Conservation (phyloP, 1,140 invertebrate species). For the Aphaenogaster ashmeadi region DNA sequence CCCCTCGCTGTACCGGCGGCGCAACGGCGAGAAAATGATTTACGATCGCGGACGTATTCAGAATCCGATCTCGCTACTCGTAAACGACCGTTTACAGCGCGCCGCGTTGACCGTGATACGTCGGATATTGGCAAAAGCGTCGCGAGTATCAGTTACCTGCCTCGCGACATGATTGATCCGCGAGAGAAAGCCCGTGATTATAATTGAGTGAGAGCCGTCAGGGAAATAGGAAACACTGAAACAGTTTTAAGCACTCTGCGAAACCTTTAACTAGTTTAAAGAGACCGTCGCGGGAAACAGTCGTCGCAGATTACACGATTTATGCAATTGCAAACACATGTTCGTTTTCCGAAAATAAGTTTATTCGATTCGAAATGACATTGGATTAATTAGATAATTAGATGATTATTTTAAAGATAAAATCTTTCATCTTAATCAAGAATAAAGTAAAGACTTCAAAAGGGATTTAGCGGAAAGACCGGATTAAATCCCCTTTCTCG, state of each 20-base stretch:
- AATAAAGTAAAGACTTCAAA: background rate
- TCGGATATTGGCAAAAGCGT: constrained; percentile 50
- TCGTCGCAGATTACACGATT: background rate
- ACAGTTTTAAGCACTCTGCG: background rate
- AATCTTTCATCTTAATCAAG: background rate
- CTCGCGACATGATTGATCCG: constrained; percentile 52
- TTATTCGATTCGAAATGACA: background rate
- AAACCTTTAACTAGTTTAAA: background rate
- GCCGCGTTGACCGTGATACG: constrained; percentile 45
- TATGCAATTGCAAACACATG: background rate
- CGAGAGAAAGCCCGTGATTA: constrained; percentile 13
- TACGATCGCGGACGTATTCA: constrained; percentile 63
- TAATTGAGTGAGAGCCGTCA: constrained; percentile 18
- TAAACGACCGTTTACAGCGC: constrained; percentile 42
- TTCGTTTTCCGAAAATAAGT: background rate
- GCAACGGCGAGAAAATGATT: constrained; percentile 58
- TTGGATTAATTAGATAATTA: background rate
- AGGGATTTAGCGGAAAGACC: background rate
- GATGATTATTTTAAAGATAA: background rate
- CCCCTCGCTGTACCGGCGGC: background rate
- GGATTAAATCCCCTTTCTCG: background rate
- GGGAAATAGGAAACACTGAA: background rate
- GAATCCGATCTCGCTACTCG: constrained; percentile 49
- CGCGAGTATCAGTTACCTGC: constrained; percentile 52
- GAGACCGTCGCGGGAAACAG: background rate